Percentiles rank a stretch among this genome's conserved stretches.
phyloP scores from a whole-genome alignment of 2,797 vertebrate species.

The Carduelis carduelis region DNA sequence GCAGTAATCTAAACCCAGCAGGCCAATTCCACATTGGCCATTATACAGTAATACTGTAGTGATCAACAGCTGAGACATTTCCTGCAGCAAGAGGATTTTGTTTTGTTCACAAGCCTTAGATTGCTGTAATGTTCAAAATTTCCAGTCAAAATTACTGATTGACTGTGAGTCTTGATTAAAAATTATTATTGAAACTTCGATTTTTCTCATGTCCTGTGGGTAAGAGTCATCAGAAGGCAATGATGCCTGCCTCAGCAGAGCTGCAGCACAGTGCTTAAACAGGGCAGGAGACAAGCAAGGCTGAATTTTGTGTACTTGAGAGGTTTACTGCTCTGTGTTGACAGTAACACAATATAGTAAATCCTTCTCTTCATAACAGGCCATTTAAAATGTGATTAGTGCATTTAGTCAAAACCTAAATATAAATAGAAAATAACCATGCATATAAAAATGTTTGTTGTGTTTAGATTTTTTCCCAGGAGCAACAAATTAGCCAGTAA shows the following conservation, averaged over 20 bases:
- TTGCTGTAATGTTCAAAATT: neutral
- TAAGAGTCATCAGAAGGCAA: neutral
- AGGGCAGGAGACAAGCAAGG: neutral
- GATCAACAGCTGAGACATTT: neutral
- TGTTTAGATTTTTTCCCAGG: neutral
- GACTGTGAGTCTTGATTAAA: neutral
- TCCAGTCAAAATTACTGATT: neutral
- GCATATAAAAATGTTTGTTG: neutral
- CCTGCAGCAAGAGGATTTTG: neutral
- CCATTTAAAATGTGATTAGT: constrained; percentile 6
- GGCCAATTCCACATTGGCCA: neutral
- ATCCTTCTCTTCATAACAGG: neutral
- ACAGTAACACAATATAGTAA: neutral
- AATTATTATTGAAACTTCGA: neutral
- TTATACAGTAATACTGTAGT: neutral
- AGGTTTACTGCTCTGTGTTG: neutral
- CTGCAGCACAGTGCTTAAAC: neutral
- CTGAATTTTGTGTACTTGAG: neutral
- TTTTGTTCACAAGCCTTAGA: neutral
- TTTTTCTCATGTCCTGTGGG: neutral
- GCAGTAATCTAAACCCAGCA: neutral
- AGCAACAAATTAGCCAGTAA: neutral
- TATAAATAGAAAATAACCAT: constrained; percentile 3
- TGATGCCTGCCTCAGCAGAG: neutral
- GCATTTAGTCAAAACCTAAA: neutral